Evolutionary conservation across 2,113 vertebrate species (phyloP), one percentile per base, ranked within the genome.

Genomic region (Stegastes partitus): DNA sequence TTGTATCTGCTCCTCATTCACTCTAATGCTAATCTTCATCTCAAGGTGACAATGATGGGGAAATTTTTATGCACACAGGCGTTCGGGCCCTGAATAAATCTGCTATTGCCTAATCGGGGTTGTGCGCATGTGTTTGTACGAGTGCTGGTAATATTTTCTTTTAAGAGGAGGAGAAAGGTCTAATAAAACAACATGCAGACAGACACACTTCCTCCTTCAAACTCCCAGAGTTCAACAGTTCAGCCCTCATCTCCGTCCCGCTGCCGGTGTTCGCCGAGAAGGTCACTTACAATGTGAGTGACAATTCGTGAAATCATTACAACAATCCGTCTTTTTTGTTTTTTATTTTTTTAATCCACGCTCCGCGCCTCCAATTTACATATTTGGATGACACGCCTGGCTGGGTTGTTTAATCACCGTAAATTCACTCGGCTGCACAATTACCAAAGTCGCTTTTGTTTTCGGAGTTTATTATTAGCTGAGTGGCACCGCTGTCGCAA

Each of bases 1-100:
- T 54, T 10, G 14, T 77, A 78, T 84, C 86, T 68, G 26, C 75
- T 75, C 39, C 61, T 82, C 68, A 49, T 81, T 90, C 76, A 9
- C 67, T 63, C 45, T 7, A 21, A 79, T 72, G 77, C 84, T 85
- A 88, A 87, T 91, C 89, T 83, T 85, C 74, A 89, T 86, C 69
- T 84, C 70, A 77, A 84, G 86, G 86, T 91, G 86, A 89, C 73
- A 69, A 39, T 50, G 71, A 87, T 74, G 11, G 80, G 57, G 63
- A 53, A 47, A 68, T 86, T 21, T 34, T 50, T 51, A 86, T 68
- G 67, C 82, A 45, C 16, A 57, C 31, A 4, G 49, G 45, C n/a
- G 12, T 28, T 75, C 72, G 54, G 0, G 25, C 3, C 5, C 23
- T 45, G 66, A 77, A 67, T 80, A 74, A 80, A 76, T 78, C 54